phyloP scores from a whole-genome alignment of 2,113 vertebrate species.

The Myxocyprinus asiaticus region DNA sequence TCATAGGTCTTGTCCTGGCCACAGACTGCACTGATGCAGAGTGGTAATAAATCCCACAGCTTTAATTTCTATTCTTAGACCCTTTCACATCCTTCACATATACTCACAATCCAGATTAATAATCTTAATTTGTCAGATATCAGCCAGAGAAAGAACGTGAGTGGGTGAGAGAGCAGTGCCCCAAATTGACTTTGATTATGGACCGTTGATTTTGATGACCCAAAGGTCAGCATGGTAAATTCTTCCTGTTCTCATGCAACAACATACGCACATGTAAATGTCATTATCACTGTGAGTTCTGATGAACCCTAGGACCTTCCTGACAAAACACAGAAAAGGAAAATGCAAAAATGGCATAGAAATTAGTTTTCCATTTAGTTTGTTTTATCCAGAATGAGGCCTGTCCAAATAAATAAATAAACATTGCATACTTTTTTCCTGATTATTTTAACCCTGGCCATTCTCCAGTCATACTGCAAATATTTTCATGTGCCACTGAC shows the following conservation, averaged over 20 bases:
- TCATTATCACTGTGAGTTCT: slow-evolving; percentile 2
- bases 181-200: slow-evolving; percentile 32
- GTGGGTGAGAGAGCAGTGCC: slow-evolving; percentile 8
- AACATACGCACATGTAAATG: slow-evolving; percentile 12
- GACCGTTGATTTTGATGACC: slow-evolving; percentile 21
- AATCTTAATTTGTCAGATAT: background rate
- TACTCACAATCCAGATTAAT: slow-evolving; percentile 1
- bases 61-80: slow-evolving; percentile 62
- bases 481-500: background rate
- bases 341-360: too few species aligned
- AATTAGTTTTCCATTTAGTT: too few species aligned
- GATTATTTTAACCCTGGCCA: background rate
- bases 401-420: too few species aligned
- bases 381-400: too few species aligned
- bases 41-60: slow-evolving; percentile 61
- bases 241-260: slow-evolving; percentile 12
- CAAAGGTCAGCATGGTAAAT: slow-evolving; percentile 16
- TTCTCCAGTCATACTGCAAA: background rate
- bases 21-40: slow-evolving; percentile 39
- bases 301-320: background rate
- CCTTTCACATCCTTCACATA: slow-evolving; percentile 43
- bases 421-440: too few species aligned
- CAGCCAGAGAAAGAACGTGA: background rate
- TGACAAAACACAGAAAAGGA: background rate
- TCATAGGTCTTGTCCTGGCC: slow-evolving; percentile 53